Evolutionary conservation across 1,140 invertebrate genomes (phyloP), one percentile per base, ranked within the genome.

Genomic region (Macrobrachium rosenbergii): DNA sequence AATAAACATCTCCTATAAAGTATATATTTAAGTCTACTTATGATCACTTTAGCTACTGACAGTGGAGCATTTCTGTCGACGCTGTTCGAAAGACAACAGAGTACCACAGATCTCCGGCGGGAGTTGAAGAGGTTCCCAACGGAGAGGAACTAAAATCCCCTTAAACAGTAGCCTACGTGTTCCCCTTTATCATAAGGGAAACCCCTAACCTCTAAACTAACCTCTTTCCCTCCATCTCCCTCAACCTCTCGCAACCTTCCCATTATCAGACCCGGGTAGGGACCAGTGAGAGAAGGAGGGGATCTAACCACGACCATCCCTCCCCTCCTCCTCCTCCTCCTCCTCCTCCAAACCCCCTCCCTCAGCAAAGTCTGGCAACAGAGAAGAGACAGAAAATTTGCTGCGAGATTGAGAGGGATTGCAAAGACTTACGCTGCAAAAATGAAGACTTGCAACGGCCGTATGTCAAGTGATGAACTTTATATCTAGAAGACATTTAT

Each of bases 401-500:
- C 72, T 76, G 82, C 58, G 82, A 84, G 72, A 77, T 84, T 77
- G 82, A 72, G 72, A 77, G 72, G 82, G 82, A 83, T 83, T 75
- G 82, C 67, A 83, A 75, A 75, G 82, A 83, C 67, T 83, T 83
- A 83, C 45, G 82, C 52, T 60, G 67, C 82, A 83, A 83, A 83
- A 83, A 83, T 83, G 82, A 83, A 83, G 82, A 84, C 82, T 84
- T 77, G 82, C 43, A 63, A 21, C 59, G 72, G 82, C 73, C 82
- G 82, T 84, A 84, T 77, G 82, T 84, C 82, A 84, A 77, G 82
- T 62, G 72, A 84, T 77, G 82, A 84, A 76, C 82, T 83, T 83
- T 83, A 76, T 83, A 75, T 83, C 82, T 83, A 58, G 45, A 59
- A 75, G 82, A 83, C 82, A 83, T 83, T 83, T 83, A 83, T 83